These are phyloP conservation scores for Timema podura DNA, from an alignment of 2,888 invertebrate genomes.

Conservation along the genomic window DNA sequence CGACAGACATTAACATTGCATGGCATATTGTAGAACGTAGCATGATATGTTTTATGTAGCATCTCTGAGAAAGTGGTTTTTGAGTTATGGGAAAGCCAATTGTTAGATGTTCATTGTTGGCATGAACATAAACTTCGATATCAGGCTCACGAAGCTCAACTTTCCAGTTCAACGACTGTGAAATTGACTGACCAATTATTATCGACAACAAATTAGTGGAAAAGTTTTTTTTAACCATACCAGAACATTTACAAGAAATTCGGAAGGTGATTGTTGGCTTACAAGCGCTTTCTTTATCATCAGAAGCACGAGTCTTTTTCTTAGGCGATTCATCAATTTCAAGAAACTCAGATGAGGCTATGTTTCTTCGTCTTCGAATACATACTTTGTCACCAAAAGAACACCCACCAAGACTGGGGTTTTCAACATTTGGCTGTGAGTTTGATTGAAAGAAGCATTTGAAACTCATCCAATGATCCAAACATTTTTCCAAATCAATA, in stretches of 20 bases:
- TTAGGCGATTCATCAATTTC: neutral
- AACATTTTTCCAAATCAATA: constrained; percentile 11
- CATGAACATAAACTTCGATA: constrained; percentile 20
- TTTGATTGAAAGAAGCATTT: too few species aligned
- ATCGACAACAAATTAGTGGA: neutral
- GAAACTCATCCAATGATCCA: constrained; percentile 13
- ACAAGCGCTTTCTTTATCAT: neutral
- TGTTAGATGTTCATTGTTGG: constrained; percentile 16
- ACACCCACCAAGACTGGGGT: too few species aligned
- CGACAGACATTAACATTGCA: constrained; percentile 16
- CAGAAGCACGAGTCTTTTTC: neutral
- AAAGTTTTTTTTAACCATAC: constrained; percentile 10
- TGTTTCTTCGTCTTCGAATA: too few species aligned
- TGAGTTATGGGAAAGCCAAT: constrained; percentile 10
- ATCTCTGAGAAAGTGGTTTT: constrained; percentile 16
- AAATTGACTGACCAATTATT: constrained; percentile 11
- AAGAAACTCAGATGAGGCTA: neutral
- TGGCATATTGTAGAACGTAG: constrained; percentile 18
- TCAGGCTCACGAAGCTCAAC: constrained; percentile 17
- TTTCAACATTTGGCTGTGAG: neutral
- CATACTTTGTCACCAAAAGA: too few species aligned
- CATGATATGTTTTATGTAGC: constrained; percentile 15
- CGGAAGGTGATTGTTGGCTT: constrained; percentile 3
- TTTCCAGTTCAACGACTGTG: constrained; percentile 9
- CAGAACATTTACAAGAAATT: constrained; percentile 20